These are phyloP conservation scores for Tetragnatha versicolor DNA, from an alignment of 1,140 invertebrate genomes.

Conservation along the genomic window DNA sequence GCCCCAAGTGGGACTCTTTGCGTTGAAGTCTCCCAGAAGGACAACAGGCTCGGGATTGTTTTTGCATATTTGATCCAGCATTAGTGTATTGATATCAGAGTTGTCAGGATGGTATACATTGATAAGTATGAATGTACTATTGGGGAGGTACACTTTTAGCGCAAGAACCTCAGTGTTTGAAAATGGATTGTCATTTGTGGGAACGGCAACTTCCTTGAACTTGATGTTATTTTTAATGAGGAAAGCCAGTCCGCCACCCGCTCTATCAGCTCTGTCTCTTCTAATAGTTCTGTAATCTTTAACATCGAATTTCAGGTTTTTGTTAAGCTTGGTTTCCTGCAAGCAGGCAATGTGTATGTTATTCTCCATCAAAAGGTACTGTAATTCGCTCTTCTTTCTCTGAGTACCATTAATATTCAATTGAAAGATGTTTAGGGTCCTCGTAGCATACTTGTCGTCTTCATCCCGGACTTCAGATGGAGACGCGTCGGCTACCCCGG, in stretches of 20 bases:
- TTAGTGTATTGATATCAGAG: neutral
- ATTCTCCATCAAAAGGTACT: neutral
- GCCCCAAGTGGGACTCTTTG: conserved; percentile 6
- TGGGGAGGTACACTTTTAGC: neutral
- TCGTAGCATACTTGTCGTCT: too few relatives aligned
- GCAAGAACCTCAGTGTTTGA: neutral
- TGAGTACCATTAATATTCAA: conserved; percentile 6
- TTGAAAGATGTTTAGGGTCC: conserved; percentile 3
- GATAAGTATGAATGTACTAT: neutral
- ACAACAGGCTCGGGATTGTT: neutral
- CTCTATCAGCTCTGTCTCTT: conserved; percentile 4
- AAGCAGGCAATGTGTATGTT: neutral
- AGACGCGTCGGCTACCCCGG: too few relatives aligned
- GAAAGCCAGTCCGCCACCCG: neutral
- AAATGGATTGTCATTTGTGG: neutral
- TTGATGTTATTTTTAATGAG: neutral
- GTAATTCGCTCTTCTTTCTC: neutral
- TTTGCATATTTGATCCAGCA: neutral
- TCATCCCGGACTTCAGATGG: too few relatives aligned
- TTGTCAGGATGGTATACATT: neutral
- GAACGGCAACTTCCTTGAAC: neutral
- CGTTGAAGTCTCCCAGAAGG: neutral
- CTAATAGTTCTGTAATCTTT: conserved; percentile 1
- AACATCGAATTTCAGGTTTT: neutral
- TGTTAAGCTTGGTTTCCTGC: neutral